Conservation (phyloP, 1,140 invertebrate genomes). For the Neodiprion fabricii region DNA sequence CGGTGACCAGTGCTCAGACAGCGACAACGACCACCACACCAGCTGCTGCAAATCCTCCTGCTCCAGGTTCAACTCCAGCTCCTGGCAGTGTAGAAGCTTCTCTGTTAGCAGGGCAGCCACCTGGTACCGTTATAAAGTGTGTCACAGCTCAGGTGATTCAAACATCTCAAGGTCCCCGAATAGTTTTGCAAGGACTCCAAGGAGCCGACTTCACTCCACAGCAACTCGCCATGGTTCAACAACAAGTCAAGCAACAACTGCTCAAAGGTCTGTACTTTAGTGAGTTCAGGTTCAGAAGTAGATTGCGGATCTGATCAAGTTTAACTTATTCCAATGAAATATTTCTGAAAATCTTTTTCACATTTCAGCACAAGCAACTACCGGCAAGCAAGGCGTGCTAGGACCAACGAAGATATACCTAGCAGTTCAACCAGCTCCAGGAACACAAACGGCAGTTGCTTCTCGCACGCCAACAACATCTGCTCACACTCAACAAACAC, state of each 20-base stretch:
- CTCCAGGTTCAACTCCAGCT: slow-evolving; percentile 32
- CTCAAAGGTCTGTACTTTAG: slow-evolving; percentile 71
- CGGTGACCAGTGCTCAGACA: slow-evolving; percentile 23
- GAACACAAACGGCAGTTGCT: slow-evolving; percentile 32
- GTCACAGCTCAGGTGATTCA: slow-evolving; percentile 84
- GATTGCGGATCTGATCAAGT: slow-evolving; percentile 11
- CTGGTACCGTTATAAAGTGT: slow-evolving; percentile 86
- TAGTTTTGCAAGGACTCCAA: slow-evolving; percentile 82
- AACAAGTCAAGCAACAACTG: slow-evolving; percentile 87
- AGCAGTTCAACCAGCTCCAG: slow-evolving; percentile 73
- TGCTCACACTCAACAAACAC: slow-evolving; percentile 26
- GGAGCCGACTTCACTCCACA: slow-evolving; percentile 81
- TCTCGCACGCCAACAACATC: slow-evolving; percentile 41
- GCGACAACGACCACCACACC: slow-evolving; percentile 26
- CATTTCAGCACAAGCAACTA: slow-evolving; percentile 75
- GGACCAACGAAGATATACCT: slow-evolving; percentile 86
- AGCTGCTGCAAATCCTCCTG: slow-evolving; percentile 20
- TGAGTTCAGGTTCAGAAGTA: slow-evolving; percentile 1
- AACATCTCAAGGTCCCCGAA: slow-evolving; percentile 80
- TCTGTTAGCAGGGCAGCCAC: slow-evolving; percentile 77
- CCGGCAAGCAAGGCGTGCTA: slow-evolving; percentile 80
- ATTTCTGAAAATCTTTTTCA: slow-evolving; percentile 24
- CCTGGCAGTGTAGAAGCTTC: slow-evolving; percentile 70
- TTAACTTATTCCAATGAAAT: background rate
- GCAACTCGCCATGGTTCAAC: slow-evolving; percentile 80